A percentile compares a stretch with the other conserved stretches of the same genome.
Evolutionary conservation across 2,113 vertebrate genomes (phyloP).

Genomic region (Cyprinodon brontotheroides): DNA sequence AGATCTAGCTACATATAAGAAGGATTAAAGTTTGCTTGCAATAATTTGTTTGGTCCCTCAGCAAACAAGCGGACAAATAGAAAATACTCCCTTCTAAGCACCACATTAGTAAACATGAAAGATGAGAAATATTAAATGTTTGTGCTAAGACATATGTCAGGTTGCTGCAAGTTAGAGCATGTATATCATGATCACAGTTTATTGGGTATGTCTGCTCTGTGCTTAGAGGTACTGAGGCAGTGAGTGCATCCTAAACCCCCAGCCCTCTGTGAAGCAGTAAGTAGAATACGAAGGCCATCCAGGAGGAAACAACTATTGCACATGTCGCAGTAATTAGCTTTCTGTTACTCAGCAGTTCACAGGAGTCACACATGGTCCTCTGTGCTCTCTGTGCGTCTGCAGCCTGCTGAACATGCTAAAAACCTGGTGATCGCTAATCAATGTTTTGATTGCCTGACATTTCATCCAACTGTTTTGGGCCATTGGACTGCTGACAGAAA

Average conservation of each 20-base stretch:
- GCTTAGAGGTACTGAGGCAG: slow-evolving; percentile 11
- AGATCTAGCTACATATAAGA: slow-evolving; percentile 9
- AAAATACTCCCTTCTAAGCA: slow-evolving; percentile 1
- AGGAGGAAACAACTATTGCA: slow-evolving; percentile 55
- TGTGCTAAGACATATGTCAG: slow-evolving; percentile 5
- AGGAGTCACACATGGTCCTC: slow-evolving; percentile 36
- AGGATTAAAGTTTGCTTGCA: slow-evolving; percentile 24
- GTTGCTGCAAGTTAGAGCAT: slow-evolving; percentile 15
- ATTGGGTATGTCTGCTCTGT: slow-evolving; percentile 2
- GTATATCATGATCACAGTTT: slow-evolving; percentile 27
- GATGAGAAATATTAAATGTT: neutral
- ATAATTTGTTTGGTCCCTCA: slow-evolving; percentile 21
- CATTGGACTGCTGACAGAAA: slow-evolving; percentile 67
- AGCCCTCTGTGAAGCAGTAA: slow-evolving; percentile 22
- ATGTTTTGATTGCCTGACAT: slow-evolving; percentile 81
- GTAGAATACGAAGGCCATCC: slow-evolving; percentile 33
- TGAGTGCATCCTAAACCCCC: slow-evolving; percentile 7
- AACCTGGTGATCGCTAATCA: slow-evolving; percentile 73
- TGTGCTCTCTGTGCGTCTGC: slow-evolving; percentile 60
- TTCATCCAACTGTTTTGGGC: slow-evolving; percentile 65
- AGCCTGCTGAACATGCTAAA: slow-evolving; percentile 56
- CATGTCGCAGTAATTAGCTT: slow-evolving; percentile 62
- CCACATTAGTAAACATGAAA: neutral
- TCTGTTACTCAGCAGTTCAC: slow-evolving; percentile 64
- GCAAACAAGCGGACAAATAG: slow-evolving; percentile 26